Percentiles rank a stretch among this genome's conserved stretches.
Conservation (phyloP, 2,888 invertebrate genomes). For the Oxycera nigricornis region DNA sequence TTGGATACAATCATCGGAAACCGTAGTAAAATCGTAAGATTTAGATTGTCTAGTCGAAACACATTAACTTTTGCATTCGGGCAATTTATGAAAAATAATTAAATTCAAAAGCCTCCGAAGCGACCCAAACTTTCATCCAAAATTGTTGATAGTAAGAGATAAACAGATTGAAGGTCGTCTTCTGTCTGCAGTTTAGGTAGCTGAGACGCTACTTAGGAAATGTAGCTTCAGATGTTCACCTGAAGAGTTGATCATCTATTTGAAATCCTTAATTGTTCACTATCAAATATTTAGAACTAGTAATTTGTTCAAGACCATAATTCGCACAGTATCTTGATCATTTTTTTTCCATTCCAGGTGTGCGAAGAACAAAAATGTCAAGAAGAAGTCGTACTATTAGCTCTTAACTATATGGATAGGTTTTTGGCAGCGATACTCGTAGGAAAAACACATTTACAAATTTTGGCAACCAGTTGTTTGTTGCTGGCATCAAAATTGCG, state of each 20-base stretch:
- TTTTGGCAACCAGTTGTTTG: conserved; percentile 90
- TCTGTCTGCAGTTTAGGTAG: not conserved
- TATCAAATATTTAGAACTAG: too few species aligned
- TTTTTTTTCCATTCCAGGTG: conserved; percentile 68
- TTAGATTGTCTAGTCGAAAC: conserved; percentile 7
- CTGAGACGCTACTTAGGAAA: too few species aligned
- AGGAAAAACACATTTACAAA: conserved; percentile 85
- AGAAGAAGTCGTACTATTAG: conserved; percentile 91
- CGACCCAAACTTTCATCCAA: not conserved
- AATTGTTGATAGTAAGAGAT: too few species aligned
- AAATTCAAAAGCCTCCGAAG: too few species aligned
- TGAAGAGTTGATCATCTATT: too few species aligned
- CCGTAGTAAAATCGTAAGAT: not conserved
- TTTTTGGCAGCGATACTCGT: conserved; percentile 86
- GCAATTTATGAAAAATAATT: not conserved
- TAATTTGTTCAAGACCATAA: too few species aligned
- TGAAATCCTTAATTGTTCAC: too few species aligned
- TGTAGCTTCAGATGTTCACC: too few species aligned
- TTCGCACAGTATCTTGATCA: not conserved
- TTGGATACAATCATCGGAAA: not conserved
- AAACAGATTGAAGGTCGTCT: not conserved
- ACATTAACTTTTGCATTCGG: not conserved
- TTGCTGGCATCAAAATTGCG: conserved; percentile 92
- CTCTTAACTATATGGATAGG: conserved; percentile 92
- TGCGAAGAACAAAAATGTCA: conserved; percentile 93